Conservation (phyloP, 2,797 vertebrate genomes). For the Alca torda region DNA sequence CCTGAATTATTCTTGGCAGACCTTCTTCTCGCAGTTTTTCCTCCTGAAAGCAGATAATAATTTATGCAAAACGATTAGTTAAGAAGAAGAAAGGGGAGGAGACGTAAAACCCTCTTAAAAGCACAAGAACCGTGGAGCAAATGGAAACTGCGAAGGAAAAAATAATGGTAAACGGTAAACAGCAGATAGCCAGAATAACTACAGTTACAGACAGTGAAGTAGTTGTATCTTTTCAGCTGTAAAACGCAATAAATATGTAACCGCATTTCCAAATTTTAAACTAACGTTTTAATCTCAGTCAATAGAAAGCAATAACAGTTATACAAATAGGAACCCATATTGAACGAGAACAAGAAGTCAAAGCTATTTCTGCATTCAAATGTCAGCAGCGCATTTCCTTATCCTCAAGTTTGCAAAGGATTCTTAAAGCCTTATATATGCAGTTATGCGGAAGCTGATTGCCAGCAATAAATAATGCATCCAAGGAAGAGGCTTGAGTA, state of each 20-base stretch:
- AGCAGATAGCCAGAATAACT: neutral
- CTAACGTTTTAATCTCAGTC: neutral
- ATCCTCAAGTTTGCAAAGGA: conserved; percentile 37
- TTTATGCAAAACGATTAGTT: neutral
- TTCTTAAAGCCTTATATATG: conserved; percentile 42
- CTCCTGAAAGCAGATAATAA: neutral
- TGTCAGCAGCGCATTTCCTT: conserved; percentile 13
- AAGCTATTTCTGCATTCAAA: conserved; percentile 19
- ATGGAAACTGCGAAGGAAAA: neutral
- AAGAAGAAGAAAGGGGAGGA: neutral
- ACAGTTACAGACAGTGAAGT: neutral
- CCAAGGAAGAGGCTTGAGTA: conserved; percentile 22
- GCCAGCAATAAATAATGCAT: conserved; percentile 54
- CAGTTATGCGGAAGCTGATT: conserved; percentile 35
- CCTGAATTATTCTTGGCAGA: neutral
- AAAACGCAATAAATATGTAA: neutral
- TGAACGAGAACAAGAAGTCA: neutral
- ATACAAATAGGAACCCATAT: neutral
- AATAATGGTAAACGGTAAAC: neutral
- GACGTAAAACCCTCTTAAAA: neutral
- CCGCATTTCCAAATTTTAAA: neutral
- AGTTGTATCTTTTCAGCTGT: neutral
- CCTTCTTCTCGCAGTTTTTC: neutral
- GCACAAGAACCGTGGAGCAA: neutral
- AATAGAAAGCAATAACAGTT: neutral